Base-by-base conservation (phyloP, 2,113 vertebrate species). In the Tor tambroides region DNA sequence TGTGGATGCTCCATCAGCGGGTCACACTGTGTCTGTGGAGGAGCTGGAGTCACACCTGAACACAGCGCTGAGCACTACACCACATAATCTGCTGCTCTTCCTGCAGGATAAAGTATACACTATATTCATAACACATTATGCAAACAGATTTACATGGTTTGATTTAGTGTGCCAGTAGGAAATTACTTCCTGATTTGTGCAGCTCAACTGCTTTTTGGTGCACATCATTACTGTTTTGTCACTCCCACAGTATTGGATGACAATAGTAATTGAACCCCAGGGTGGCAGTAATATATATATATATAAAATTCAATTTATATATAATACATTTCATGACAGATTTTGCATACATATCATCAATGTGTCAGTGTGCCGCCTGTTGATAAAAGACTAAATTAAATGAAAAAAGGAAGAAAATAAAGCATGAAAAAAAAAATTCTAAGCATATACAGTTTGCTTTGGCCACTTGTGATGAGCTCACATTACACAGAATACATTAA, bases 21-120 rank as follows among this genome's bases (percentile, higher is more conserved):
- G 97, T 0, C 96, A 97, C 89, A 95, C 97, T 23, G 93, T 96
- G 0, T 96, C 91, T 19, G 93, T 91, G 72, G 89, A 93, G 79
- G 96, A 97, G 91, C 94, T 97, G 4, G 90, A 92, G 21, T 91
- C 95, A 5, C 95, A 96, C 91, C 91, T 98, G 90, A 95, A 93
- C 43, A 92, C 91, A 5, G 95, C 94, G 23, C 89, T 97, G 82
- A 92, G 88, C 11, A 28, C 84, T 0, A 94, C 96, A 0, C 97
- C 97, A 4, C 92, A 90, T 8, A 98, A 97, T 30, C 94, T 97
- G 2, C 89, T 98, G 76, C 92, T 98, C 3, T 97, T 98, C 91
- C 95, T 95, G 4, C 95, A 97, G 92, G 97, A 97, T 91, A 97
- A 97, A 95, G 97, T 97, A 46, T 28, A 46, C 5, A 43, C 6